Evolutionary conservation across 2,113 vertebrate genomes (phyloP), one percentile per base, ranked within the genome.

Genomic region (Ptilonorhynchus violaceus): DNA sequence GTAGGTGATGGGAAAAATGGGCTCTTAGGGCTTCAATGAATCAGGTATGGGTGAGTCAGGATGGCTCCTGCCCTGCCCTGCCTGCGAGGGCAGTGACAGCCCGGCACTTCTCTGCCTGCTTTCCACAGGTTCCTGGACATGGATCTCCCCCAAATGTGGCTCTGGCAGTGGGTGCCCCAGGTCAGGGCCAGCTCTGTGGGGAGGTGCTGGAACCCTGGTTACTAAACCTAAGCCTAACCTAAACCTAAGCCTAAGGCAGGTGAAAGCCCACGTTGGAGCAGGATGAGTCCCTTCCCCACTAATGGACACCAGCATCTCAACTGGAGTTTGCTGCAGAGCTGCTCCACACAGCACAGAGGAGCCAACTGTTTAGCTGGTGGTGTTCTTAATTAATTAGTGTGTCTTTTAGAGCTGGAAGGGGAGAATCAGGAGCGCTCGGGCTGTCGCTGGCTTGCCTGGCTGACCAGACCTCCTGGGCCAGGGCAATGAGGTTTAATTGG

Each of bases 131-230:
- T 86, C 59, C 35, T 39, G 39, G 30, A 10, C 9, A 2, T 1
- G 8, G 58, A 10, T 19, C 30, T 68, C 8, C 27, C 14, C 56
- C 0, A 0, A 55, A 39, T 0, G 1, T 4, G 11, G 10, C 62
- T 75, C 28, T 60, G 37, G 50, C 39, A 20, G 25, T 1, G 15
- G 21, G 18, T 52, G 81, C 23, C 47, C 33, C 22, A 9, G 42
- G 50, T 37, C 41, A 20, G 35, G 12, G 12, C 25, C 28, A 25
- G n/a, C 24, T 75, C 47, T 25, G 58, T 4, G 0, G 7, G 25
- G 69, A 47, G 46, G 27, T 16, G 11, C 42, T 44, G 80, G 20
- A 55, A 8, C 15, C 27, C 17, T 59, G 31, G 46, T 75, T 70
- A 47, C 59, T 52, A 70, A 69, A 33, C 17, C 59, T 13, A n/a